Evolutionary conservation across 2,888 invertebrate genomes (phyloP).

Genomic region (Drosophila monieri): DNA sequence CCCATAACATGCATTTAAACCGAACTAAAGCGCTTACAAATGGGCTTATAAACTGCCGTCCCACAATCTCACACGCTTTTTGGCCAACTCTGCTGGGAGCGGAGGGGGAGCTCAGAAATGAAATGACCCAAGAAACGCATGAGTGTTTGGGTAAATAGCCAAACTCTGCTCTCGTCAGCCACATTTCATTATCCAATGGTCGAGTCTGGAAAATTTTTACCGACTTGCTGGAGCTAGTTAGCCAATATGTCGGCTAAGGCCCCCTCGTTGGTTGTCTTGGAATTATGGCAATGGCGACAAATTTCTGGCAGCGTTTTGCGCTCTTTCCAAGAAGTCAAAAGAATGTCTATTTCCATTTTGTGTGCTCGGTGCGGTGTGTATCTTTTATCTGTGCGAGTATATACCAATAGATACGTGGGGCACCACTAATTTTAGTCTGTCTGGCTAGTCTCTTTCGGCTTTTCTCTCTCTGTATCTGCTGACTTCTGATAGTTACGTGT

Average conservation of each 20-base stretch:
- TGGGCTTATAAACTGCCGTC: constrained; percentile 50
- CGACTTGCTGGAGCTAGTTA: constrained; percentile 12
- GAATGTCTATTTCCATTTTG: constrained; percentile 40
- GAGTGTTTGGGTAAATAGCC: constrained; percentile 2
- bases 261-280: not conserved
- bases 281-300: constrained; percentile 24
- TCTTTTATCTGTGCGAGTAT: constrained; percentile 21
- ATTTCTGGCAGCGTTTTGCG: constrained; percentile 10
- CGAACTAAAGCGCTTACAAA: constrained; percentile 42
- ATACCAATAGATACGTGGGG: constrained; percentile 20
- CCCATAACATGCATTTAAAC: constrained; percentile 61
- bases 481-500: constrained; percentile 47
- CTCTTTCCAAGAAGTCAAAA: constrained; percentile 22
- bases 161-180: constrained; percentile 4
- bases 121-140: constrained; percentile 11
- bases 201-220: constrained; percentile 14
- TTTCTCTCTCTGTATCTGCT: constrained; percentile 39
- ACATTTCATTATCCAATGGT: not conserved
- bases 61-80: constrained; percentile 23
- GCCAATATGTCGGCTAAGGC: constrained; percentile 6
- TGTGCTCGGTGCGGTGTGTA: constrained; percentile 12
- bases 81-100: constrained; percentile 13
- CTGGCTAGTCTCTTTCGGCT: constrained; percentile 39
- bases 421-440: constrained; percentile 65
- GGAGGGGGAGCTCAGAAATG: not conserved